Evolutionary conservation across 1,140 invertebrate species (phyloP), one percentile per base, ranked within the genome.

Genomic region (Macrobrachium rosenbergii): DNA sequence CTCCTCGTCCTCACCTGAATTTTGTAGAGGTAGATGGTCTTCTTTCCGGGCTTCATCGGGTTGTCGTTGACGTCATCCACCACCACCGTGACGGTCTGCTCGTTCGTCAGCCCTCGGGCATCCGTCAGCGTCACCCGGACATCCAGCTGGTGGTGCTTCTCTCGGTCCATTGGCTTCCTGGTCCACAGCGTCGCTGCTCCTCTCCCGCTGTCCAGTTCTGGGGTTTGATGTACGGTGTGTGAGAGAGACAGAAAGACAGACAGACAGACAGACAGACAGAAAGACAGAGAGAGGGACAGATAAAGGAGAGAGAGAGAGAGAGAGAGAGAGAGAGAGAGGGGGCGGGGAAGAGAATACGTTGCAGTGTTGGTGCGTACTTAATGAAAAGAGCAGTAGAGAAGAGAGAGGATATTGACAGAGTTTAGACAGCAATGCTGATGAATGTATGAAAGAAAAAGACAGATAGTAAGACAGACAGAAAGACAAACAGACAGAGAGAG

Each of bases 51-150:
- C 28, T 64, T 60, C 58, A 64, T 64, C 0, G 78, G 78, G 62
- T 80, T 60, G 62, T 80, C 78, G 45, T 80, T 80, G 23, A 52
- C 52, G 78, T 80, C 78, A 52, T 80, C 78, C 16, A 80, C 52
- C 28, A 80, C 28, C 17, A 80, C 58, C 3, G 62, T 60, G 45
- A 80, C 52, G 17, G 78, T 60, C 16, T 64, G 17, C 0, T 10
- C 52, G 58, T 28, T 52, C 6, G n/a, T 10, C 17, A 80, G 14
- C 28, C 78, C 78, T 19, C 62, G 11, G 17, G 78, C 78, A 59
- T 80, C 78, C 28, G 78, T 23, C 58, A 80, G 28, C 7, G 2
- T 19, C 58, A 80, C 78, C n/a, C 17, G 28, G 12, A 80, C 23
- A 10, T 19, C 28, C 17, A 80, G 52, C 78, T 80, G 58, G 19